A percentile compares a stretch with the other conserved stretches of the same genome.
phyloP scores from a whole-genome alignment of 2,797 vertebrate genomes.

The Nannoperca australis region DNA sequence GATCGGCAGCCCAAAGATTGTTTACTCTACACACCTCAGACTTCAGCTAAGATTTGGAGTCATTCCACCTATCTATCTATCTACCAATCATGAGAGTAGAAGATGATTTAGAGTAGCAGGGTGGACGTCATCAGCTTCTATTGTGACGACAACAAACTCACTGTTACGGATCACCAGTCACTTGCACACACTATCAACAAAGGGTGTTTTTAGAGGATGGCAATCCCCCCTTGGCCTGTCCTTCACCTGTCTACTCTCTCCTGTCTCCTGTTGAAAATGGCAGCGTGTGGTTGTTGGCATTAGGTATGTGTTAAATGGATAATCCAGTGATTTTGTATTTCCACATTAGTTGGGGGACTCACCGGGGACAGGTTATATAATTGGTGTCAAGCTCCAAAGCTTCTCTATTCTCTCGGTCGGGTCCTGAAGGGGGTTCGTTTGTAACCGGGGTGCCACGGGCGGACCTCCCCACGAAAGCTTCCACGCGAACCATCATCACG shows the following conservation, averaged over 20 bases:
- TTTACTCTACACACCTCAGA: too few relatives aligned
- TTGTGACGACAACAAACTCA: conserved; percentile 54
- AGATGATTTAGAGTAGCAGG: neutral
- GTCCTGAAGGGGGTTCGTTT: too few relatives aligned
- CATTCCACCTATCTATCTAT: too few relatives aligned
- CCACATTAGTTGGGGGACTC: neutral
- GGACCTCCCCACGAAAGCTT: too few relatives aligned
- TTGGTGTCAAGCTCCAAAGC: neutral
- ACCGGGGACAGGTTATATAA: neutral
- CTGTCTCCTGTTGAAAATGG: neutral
- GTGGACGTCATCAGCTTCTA: conserved; percentile 22
- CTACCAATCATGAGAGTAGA: conserved; percentile 24
- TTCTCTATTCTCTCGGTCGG: too few relatives aligned
- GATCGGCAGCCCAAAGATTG: too few relatives aligned
- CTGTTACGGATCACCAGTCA: conserved; percentile 46
- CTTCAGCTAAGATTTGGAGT: too few relatives aligned
- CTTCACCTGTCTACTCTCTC: conserved; percentile 43
- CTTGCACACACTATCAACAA: conserved; percentile 55
- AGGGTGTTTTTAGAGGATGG: conserved; percentile 34
- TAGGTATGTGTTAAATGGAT: neutral
- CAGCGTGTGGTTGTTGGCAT: neutral
- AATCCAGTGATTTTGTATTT: neutral
- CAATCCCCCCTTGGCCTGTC: conserved; percentile 25
- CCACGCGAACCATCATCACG: too few relatives aligned
- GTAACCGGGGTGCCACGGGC: too few relatives aligned